These are phyloP conservation scores for Drosophila tristis DNA, from an alignment of 1,140 invertebrate genomes.

Conservation along the genomic window DNA sequence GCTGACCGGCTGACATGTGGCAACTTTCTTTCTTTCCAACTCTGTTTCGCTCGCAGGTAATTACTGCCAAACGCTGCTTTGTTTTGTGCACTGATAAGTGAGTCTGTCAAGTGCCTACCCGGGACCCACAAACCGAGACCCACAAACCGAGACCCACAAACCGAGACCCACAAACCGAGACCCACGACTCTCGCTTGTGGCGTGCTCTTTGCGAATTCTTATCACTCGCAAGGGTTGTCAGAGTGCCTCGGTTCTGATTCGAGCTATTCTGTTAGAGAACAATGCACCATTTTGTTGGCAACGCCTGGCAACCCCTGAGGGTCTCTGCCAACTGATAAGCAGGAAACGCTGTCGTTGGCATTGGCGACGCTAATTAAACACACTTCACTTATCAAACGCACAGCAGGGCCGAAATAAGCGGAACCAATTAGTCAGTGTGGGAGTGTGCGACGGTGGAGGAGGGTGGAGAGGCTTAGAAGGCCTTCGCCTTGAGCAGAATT, in stretches of 20 bases:
- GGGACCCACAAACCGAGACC: no score
- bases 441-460: not conserved
- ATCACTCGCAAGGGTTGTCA: slow-evolving; percentile 35
- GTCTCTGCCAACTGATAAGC: slow-evolving; percentile 49
- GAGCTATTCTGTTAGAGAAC: not conserved
- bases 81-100: slow-evolving; percentile 34
- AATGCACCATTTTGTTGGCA: not conserved
- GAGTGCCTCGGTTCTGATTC: not conserved
- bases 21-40: slow-evolving; percentile 10
- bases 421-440: slow-evolving; percentile 43
- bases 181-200: not conserved
- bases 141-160: no score
- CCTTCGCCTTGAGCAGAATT: slow-evolving; percentile 34
- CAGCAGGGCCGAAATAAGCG: slow-evolving; percentile 44
- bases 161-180: no score
- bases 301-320: slow-evolving; percentile 52
- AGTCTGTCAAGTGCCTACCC: slow-evolving; percentile 19
- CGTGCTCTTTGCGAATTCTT: slow-evolving; percentile 38
- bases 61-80: slow-evolving; percentile 34
- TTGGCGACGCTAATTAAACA: slow-evolving; percentile 63
- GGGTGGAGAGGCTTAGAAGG: not conserved
- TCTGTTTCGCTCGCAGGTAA: slow-evolving; percentile 18
- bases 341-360: slow-evolving; percentile 28
- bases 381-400: slow-evolving; percentile 73
- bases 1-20: slow-evolving; percentile 32